phyloP scores from a whole-genome alignment of 2,797 vertebrate genomes.

The Myotis myotis region DNA sequence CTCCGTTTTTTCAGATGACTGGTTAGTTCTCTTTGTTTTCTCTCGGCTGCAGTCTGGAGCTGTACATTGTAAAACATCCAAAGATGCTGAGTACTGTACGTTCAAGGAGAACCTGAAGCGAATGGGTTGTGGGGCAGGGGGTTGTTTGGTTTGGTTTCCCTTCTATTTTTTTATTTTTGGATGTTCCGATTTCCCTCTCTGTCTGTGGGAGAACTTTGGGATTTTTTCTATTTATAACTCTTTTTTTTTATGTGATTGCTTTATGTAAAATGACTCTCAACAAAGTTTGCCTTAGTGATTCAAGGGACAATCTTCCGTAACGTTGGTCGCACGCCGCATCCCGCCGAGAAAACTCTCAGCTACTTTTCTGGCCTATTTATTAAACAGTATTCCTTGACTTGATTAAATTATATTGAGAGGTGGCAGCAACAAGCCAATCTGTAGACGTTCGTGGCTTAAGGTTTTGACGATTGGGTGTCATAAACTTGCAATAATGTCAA shows the following conservation, averaged over 20 bases:
- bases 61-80: slow-evolving; percentile 84
- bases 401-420: slow-evolving; percentile 75
- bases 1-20: slow-evolving; percentile 80
- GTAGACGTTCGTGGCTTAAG: not conserved
- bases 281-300: slow-evolving; percentile 87
- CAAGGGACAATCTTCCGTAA: slow-evolving; percentile 86
- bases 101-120: slow-evolving; percentile 84
- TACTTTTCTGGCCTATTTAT: slow-evolving; percentile 84
- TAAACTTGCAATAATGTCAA: not conserved
- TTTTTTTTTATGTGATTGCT: slow-evolving; percentile 85
- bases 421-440: not conserved
- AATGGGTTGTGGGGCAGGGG: slow-evolving; percentile 41
- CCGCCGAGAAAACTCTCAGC: slow-evolving; percentile 66
- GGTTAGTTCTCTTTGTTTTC: slow-evolving; percentile 78
- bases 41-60: slow-evolving; percentile 80
- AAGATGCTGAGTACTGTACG: slow-evolving; percentile 87
- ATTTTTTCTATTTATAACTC: slow-evolving; percentile 88
- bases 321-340: slow-evolving; percentile 77
- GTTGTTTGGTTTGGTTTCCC: slow-evolving; percentile 61
- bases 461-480: not conserved
- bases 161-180: slow-evolving; percentile 27
- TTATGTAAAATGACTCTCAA: slow-evolving; percentile 81
- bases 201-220: slow-evolving; percentile 80
- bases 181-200: slow-evolving; percentile 72
- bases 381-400: slow-evolving; percentile 81